Evolutionary conservation across 2,113 vertebrate genomes (phyloP), one percentile per base, ranked within the genome.

Genomic region (Euleptes europaea): DNA sequence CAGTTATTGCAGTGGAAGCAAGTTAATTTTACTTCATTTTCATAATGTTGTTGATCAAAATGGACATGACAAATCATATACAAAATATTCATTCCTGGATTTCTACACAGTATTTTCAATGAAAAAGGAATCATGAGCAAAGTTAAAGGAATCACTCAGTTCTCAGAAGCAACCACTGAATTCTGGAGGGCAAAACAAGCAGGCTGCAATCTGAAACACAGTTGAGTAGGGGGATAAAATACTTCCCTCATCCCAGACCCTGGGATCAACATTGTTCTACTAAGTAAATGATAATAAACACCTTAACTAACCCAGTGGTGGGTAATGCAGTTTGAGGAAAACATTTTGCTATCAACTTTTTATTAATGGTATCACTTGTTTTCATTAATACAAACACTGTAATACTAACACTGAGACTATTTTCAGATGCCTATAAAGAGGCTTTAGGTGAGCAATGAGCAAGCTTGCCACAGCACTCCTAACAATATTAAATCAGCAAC

Each of bases 301-400:
- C 15, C 23, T 60, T 60, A 60, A 60, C 23, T 71, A 31, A 72
- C 66, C 67, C 67, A 70, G 33, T 71, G 44, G 28, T 26, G 33
- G 15, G 17, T 33, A 44, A 72, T 47, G 40, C 19, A 10, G 5
- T 38, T 38, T 42, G 70, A n/a, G 13, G 23, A 42, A 82, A 82
- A 82, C 57, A 60, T 72, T 51, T 9, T 51, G 26, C 60, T 33
- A 60, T 60, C 49, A 57, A 31, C 2, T 17, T 72, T 72, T n/a
- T 26, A n/a, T 60, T 10, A 82, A 72, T 72, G 12, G 10, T 19
- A 75, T 65, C 23, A 11, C 92, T 89, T 0, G 12, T 82, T 92
- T 89, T 54, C n/a, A 90, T 89, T 88, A 63, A 78, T 44, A 92
- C 0, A n/a, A 82, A 4, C n/a, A 83, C 71, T 80, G 72, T n/a